Percentiles rank a stretch among this genome's conserved stretches.
These are phyloP conservation scores for Scarus forsteni DNA, from an alignment of 2,797 vertebrate species.

Conservation along the genomic window DNA sequence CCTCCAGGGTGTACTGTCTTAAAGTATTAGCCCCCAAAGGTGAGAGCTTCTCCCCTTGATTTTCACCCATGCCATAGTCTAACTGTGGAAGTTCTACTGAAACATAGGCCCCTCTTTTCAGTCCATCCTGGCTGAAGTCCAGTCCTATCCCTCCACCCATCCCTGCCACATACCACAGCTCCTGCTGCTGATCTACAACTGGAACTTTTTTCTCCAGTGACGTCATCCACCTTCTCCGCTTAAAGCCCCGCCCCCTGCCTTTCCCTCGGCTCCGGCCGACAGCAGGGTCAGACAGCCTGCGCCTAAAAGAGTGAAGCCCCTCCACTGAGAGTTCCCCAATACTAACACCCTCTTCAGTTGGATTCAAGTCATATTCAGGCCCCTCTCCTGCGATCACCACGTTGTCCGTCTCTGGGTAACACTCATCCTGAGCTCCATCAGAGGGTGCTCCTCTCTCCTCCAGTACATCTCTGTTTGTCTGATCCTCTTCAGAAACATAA, in stretches of 20 bases:
- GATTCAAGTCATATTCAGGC: constrained; percentile 62
- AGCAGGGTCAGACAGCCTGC: constrained; percentile 66
- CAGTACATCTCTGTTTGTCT: constrained; percentile 55
- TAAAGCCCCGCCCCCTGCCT: constrained; percentile 79
- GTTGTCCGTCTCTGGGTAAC: constrained; percentile 63
- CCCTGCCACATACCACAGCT: constrained; percentile 80
- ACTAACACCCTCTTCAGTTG: constrained; percentile 59
- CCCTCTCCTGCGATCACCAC: constrained; percentile 58
- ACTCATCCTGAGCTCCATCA: constrained; percentile 56
- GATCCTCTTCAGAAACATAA: constrained; percentile 84
- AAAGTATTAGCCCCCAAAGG: constrained; percentile 54
- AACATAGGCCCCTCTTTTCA: constrained; percentile 76
- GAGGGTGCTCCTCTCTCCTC: constrained; percentile 58
- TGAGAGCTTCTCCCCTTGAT: constrained; percentile 66
- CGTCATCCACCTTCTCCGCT: constrained; percentile 72
- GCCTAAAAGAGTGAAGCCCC: constrained; percentile 64
- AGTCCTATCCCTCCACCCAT: constrained; percentile 73
- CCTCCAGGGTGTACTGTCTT: constrained; percentile 71
- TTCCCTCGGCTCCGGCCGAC: constrained; percentile 63
- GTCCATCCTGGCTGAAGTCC: constrained; percentile 75
- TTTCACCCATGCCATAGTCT: constrained; percentile 78
- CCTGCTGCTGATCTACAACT: constrained; percentile 65
- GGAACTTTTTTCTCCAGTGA: constrained; percentile 74
- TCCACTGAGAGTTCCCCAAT: constrained; percentile 49
- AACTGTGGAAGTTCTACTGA: constrained; percentile 83